Percentiles rank a stretch among this genome's conserved stretches.
These are phyloP conservation scores for Campopleginae sp. DNA, from an alignment of 2,888 invertebrate genomes.

Conservation along the genomic window DNA sequence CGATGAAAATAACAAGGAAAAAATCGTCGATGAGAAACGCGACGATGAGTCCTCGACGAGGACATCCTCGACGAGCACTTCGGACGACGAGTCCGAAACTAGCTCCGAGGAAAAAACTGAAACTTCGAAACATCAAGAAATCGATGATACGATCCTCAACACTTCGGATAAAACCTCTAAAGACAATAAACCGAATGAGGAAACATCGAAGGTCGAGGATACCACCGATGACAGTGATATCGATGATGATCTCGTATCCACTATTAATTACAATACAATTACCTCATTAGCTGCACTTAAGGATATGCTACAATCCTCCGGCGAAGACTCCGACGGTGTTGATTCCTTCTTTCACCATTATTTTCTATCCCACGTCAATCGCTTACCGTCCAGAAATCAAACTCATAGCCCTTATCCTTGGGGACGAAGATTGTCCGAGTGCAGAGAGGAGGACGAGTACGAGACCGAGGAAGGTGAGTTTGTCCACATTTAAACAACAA, in stretches of 20 bases:
- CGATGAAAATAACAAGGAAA: conserved; percentile 70
- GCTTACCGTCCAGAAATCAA: conserved; percentile 87
- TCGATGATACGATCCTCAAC: conserved; percentile 53
- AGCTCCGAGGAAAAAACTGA: conserved; percentile 82
- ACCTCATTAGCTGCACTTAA: conserved; percentile 89
- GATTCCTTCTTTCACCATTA: conserved; percentile 90
- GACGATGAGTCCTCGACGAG: conserved; percentile 78
- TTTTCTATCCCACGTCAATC: conserved; percentile 90
- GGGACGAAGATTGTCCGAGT: conserved; percentile 89
- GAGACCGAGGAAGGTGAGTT: conserved; percentile 85
- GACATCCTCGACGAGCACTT: conserved; percentile 78
- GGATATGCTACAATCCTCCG: conserved; percentile 88
- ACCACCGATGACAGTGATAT: conserved; percentile 86
- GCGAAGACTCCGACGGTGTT: conserved; percentile 85
- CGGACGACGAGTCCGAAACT: conserved; percentile 82
- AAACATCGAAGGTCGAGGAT: conserved; percentile 77
- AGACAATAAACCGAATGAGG: conserved; percentile 51
- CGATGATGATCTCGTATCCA: conserved; percentile 88
- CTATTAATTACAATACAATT: conserved; percentile 90
- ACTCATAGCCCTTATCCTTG: conserved; percentile 84
- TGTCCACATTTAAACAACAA: not conserved
- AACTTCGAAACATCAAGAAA: conserved; percentile 73
- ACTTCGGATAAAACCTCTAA: conserved; percentile 22
- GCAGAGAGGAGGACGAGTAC: conserved; percentile 93
- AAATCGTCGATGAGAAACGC: conserved; percentile 74